Evolutionary conservation across 2,113 vertebrate species (phyloP).

Genomic region (Sylvia atricapilla): DNA sequence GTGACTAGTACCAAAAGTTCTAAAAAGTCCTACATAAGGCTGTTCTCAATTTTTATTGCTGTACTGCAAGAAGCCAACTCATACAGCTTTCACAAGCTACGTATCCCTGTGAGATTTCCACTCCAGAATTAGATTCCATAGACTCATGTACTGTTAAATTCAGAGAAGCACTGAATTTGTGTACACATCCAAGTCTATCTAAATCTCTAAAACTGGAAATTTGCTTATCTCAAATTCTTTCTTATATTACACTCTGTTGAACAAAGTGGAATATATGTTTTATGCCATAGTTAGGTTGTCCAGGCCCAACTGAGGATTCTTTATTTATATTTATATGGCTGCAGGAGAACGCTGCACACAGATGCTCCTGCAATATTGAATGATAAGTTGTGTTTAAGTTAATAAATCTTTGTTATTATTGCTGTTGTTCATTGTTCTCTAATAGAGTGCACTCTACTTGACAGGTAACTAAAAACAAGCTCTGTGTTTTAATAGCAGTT

Average conservation of each 20-base stretch:
- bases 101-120: not conserved
- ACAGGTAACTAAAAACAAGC: not conserved
- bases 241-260: not conserved
- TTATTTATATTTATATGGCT: not conserved
- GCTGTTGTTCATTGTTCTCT: not conserved
- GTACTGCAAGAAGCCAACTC: not conserved
- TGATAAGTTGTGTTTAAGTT: not conserved
- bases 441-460: not conserved
- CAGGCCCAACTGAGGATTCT: not conserved
- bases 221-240: not conserved
- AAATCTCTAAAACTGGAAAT: not conserved
- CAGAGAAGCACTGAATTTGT: not conserved
- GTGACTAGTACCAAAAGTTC: not conserved
- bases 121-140: not conserved
- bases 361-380: not conserved
- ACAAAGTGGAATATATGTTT: not conserved
- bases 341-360: not conserved
- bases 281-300: not conserved
- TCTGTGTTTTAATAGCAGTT: not conserved
- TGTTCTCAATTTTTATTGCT: not conserved
- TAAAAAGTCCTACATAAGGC: not conserved
- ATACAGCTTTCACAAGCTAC: not conserved
- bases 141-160: not conserved
- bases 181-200: not conserved
- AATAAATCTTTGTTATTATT: not conserved